Evolutionary conservation across 2,888 invertebrate genomes (phyloP).

Genomic region (Caenorhabditis doughertyi): DNA sequence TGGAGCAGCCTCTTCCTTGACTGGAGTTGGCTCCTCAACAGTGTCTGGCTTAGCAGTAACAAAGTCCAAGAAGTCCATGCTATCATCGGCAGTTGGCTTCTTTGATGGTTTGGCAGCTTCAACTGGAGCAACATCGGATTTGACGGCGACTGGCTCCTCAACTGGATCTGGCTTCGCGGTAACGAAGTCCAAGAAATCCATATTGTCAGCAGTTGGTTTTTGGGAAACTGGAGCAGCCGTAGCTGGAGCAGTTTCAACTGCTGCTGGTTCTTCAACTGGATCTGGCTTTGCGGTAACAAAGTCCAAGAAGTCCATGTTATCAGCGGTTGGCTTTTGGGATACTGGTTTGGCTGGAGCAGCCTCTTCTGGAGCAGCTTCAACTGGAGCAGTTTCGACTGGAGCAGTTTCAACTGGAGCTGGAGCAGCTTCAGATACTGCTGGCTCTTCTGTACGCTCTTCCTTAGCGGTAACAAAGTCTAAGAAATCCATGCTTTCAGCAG

Average conservation of each 20-base stretch:
- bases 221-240: slow-evolving; percentile 7
- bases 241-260: slow-evolving; percentile 31
- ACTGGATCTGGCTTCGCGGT: slow-evolving; percentile 43
- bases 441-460: slow-evolving; percentile 32
- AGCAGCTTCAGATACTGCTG: slow-evolving; percentile 34
- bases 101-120: slow-evolving; percentile 32
- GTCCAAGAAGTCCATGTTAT: slow-evolving; percentile 61
- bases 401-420: slow-evolving; percentile 20
- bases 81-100: slow-evolving; percentile 43
- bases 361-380: slow-evolving; percentile 23
- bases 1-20: slow-evolving; percentile 4
- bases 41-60: slow-evolving; percentile 55
- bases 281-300: slow-evolving; percentile 61
- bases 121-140: slow-evolving; percentile 24
- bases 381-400: slow-evolving; percentile 39
- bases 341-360: slow-evolving; percentile 7
- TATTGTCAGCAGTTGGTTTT: slow-evolving; percentile 37
- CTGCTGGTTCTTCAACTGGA: background rate
- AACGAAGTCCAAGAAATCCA: slow-evolving; percentile 66
- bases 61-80: slow-evolving; percentile 64
- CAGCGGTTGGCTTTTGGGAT: slow-evolving; percentile 35
- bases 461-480: slow-evolving; percentile 64
- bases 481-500: slow-evolving; percentile 65
- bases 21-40: slow-evolving; percentile 16
- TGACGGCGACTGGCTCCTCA: slow-evolving; percentile 1